phyloP scores from a whole-genome alignment of 2,888 invertebrate genomes.

The Sminthurides aquaticus region DNA sequence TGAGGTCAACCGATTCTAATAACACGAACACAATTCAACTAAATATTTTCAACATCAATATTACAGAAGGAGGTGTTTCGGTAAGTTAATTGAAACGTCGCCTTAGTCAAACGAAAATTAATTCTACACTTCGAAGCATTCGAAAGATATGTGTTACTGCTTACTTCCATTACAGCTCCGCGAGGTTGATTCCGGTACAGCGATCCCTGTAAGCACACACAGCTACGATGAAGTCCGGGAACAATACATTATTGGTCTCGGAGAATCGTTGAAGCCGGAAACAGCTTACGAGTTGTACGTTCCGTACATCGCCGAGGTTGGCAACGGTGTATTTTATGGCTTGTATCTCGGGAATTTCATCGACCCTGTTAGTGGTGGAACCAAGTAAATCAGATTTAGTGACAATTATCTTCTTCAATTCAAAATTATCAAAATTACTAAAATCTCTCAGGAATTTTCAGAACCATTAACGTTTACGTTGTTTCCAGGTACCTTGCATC shows the following conservation, averaged over 20 bases:
- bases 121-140: background rate
- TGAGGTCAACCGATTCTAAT: no score
- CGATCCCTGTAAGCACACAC: background rate
- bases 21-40: background rate
- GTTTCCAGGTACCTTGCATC: conserved; percentile 11
- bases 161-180: background rate
- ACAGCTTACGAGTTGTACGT: background rate
- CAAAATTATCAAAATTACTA: no score
- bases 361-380: no score
- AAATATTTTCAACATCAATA: background rate
- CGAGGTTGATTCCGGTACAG: background rate
- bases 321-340: background rate
- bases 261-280: background rate
- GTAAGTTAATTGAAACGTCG: background rate
- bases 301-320: background rate
- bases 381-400: no score
- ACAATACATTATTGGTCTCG: background rate
- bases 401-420: no score
- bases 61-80: background rate
- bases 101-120: background rate
- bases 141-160: no score
- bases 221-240: background rate
- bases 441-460: no score
- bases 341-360: background rate
- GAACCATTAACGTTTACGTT: no score